Conservation (phyloP, 2,797 vertebrate genomes). For the Orientallactaga sibirica region DNA sequence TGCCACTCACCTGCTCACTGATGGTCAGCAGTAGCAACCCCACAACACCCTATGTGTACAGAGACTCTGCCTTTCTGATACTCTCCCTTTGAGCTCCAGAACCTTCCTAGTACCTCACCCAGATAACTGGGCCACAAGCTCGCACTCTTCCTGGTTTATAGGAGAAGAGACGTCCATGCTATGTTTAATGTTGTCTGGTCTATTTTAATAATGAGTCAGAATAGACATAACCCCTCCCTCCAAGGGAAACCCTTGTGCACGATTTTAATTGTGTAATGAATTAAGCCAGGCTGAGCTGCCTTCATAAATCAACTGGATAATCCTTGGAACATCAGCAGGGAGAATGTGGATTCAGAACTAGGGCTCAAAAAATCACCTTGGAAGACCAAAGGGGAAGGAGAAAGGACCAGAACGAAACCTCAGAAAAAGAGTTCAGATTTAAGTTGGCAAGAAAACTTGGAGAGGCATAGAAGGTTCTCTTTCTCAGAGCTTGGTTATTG, state of each 20-base stretch:
- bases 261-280: constrained; percentile 75
- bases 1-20: background rate
- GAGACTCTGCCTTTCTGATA: background rate
- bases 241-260: constrained; percentile 41
- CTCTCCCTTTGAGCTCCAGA: background rate
- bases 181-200: constrained; percentile 73
- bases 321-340: constrained; percentile 3
- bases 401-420: background rate
- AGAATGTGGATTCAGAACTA: background rate
- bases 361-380: constrained; percentile 32
- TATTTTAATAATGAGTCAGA: constrained; percentile 65
- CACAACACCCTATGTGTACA: accelerated
- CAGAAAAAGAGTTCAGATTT: constrained; percentile 34
- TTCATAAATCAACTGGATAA: constrained; percentile 73
- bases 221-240: constrained; percentile 31
- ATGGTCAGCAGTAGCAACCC: background rate
- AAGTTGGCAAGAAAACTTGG: constrained; percentile 33
- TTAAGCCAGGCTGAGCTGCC: constrained; percentile 63
- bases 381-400: constrained; percentile 30
- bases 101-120: background rate
- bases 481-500: constrained; percentile 78
- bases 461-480: constrained; percentile 56
- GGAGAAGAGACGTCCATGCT: constrained; percentile 58
- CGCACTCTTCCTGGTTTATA: background rate
- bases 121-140: background rate